Evolutionary conservation across 2,888 invertebrate genomes (phyloP), one percentile per base, ranked within the genome.

Genomic region (Odontomyia ornata): DNA sequence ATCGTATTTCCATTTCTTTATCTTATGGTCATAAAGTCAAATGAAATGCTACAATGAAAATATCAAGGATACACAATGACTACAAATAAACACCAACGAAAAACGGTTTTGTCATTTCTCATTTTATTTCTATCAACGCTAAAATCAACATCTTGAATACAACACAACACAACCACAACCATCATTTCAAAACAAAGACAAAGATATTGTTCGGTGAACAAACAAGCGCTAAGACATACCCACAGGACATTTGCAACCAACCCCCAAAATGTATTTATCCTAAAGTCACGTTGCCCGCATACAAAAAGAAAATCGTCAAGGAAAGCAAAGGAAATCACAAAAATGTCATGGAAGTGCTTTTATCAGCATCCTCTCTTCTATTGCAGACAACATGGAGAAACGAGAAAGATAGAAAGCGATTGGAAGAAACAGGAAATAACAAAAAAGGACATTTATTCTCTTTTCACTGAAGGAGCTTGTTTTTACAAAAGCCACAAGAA

Each of bases 31-130:
- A 36, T 56, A 47, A 47, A 52, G 71, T 52, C 65, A 36, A 27
- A 30, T 13, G 9, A 52, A 72, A 72, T n/a, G 47, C 69, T 25
- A 46, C 1, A 67, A 67, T 43, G 67, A 13, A 69, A 69, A 69
- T 13, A 28, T 23, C 15, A 57, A 60, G 43, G 60, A 60, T n/a
- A 75, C 36, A 75, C 56, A 56, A 57, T 28, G 72, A 30, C 46
- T 18, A 11, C 15, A 73, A 56, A 73, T 28, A 73, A 73, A 36
- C n/a, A 47, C 13, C 43, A 43, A 21, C 18, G n/a, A 60, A 75
- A 60, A 75, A 57, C 62, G 73, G 43, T 75, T 75, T 75, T 75
- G 73, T 75, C 73, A 57, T 75, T 75, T 75, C 73, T 60, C 73
- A 75, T 75, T 75, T 75, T 57, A 30, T 75, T 75, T 75, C 73